Percentiles rank a stretch among this genome's conserved stretches.
Conservation (phyloP, 2,113 vertebrate species). For the Sinocyclocheilus anophthalmus region DNA sequence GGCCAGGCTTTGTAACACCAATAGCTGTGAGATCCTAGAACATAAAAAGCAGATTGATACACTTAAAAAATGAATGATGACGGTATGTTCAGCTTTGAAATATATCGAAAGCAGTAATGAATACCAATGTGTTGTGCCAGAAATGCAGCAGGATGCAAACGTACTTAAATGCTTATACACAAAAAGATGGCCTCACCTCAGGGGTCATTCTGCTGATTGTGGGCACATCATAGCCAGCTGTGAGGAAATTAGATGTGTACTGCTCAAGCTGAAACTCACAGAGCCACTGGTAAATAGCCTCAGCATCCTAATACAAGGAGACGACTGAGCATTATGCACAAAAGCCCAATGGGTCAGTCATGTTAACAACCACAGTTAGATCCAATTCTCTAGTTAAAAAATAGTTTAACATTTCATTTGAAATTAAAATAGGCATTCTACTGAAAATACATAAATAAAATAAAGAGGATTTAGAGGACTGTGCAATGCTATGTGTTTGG, state of each 20-base stretch:
- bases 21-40: slow-evolving; percentile 93
- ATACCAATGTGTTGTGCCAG: not conserved
- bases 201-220: slow-evolving; percentile 99
- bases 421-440: not conserved
- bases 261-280: slow-evolving; percentile 93
- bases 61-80: not conserved
- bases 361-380: not conserved
- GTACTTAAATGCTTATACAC: not conserved
- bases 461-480: not conserved
- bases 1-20: slow-evolving; percentile 93
- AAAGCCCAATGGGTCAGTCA: not conserved
- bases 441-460: too few relatives aligned
- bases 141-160: not conserved
- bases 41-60: not conserved
- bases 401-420: too few relatives aligned
- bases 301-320: slow-evolving; percentile 76
- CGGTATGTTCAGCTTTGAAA: not conserved
- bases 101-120: not conserved
- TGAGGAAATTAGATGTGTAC: slow-evolving; percentile 89
- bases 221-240: slow-evolving; percentile 88
- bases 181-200: slow-evolving; percentile 75
- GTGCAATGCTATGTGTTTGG: not conserved
- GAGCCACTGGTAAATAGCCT: slow-evolving; percentile 94
- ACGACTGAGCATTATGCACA: not conserved
- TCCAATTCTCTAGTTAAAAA: not conserved